A percentile compares a stretch with the other conserved stretches of the same genome.
These are phyloP conservation scores for Sarcophaga rosellei DNA, from an alignment of 2,888 invertebrate genomes.

Conservation along the genomic window DNA sequence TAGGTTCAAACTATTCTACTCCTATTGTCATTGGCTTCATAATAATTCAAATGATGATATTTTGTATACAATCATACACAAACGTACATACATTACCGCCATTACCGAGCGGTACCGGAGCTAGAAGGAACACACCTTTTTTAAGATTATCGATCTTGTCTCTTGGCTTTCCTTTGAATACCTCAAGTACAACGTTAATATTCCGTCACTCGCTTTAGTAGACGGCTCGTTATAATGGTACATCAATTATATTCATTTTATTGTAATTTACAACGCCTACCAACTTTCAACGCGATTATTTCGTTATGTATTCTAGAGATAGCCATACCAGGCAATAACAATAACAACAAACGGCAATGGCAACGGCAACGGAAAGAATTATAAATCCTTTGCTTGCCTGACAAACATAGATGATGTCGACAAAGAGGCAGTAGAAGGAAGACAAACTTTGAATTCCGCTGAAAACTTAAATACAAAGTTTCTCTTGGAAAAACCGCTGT, in stretches of 20 bases:
- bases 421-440: conserved; percentile 16
- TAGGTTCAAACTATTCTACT: neutral
- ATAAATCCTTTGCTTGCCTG: conserved; percentile 9
- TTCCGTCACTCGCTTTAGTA: conserved; percentile 27
- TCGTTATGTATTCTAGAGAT: conserved; percentile 59
- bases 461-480: conserved; percentile 64
- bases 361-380: conserved; percentile 23
- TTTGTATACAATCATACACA: too few species aligned
- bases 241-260: conserved; percentile 69
- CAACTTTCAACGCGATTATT: conserved; percentile 69
- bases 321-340: conserved; percentile 53
- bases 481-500: conserved; percentile 64
- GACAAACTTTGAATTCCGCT: conserved; percentile 55
- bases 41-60: neutral
- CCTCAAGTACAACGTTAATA: neutral
- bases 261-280: conserved; percentile 69
- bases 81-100: neutral
- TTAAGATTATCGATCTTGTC: conserved; percentile 49
- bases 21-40: conserved; percentile 39
- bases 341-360: conserved; percentile 22
- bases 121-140: conserved; percentile 37
- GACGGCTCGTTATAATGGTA: conserved; percentile 55
- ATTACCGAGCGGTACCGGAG: neutral
- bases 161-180: conserved; percentile 41
- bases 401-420: conserved; percentile 2